These are phyloP conservation scores for Lathronympha strigana DNA, from an alignment of 2,888 invertebrate genomes.

Conservation along the genomic window DNA sequence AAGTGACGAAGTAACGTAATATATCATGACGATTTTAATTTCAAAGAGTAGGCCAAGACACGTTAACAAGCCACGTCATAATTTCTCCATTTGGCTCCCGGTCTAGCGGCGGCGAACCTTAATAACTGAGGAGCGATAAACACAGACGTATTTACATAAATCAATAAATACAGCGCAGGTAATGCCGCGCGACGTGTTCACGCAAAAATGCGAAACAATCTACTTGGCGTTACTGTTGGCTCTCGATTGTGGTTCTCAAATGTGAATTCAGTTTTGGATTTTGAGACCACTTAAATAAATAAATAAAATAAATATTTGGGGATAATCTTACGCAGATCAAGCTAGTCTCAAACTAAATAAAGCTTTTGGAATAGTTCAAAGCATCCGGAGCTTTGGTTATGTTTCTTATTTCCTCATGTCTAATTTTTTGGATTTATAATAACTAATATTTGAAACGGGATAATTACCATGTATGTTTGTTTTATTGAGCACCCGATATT, in stretches of 20 bases:
- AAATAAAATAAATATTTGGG: too few relatives aligned
- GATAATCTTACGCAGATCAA: too few relatives aligned
- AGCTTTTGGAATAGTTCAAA: too few relatives aligned
- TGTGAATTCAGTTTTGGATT: neutral
- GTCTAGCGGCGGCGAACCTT: constrained; percentile 3
- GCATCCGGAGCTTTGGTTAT: too few relatives aligned
- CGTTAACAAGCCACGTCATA: neutral
- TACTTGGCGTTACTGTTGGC: neutral
- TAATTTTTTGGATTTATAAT: too few relatives aligned
- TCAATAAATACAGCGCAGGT: constrained; percentile 33
- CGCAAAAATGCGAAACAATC: constrained; percentile 35
- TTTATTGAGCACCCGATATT: too few relatives aligned
- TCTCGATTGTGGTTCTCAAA: constrained; percentile 5
- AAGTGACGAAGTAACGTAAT: too few relatives aligned
- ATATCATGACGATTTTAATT: neutral
- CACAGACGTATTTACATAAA: constrained; percentile 29
- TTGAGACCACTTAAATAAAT: too few relatives aligned
- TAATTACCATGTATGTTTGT: too few relatives aligned
- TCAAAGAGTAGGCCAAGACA: neutral
- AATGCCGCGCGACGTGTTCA: constrained; percentile 29
- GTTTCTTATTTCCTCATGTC: too few relatives aligned
- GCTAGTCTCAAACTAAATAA: too few relatives aligned
- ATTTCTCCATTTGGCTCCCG: neutral
- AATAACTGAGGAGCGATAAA: constrained; percentile 31
- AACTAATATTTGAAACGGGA: too few relatives aligned